Base-by-base conservation (phyloP, 2,797 vertebrate genomes). In the Scolopax rusticola region DNA sequence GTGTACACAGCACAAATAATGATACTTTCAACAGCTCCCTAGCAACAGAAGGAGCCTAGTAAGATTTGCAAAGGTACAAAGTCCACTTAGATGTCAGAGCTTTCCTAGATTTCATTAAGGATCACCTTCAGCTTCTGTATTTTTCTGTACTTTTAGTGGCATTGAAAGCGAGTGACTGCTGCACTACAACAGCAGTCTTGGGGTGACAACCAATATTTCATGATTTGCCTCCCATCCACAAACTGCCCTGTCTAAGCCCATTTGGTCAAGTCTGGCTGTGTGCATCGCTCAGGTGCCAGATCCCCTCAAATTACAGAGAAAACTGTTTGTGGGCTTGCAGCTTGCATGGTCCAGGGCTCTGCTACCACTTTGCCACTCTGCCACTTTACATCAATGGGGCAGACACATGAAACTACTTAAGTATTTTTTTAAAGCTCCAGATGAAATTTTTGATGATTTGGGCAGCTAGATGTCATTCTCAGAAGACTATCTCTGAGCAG, bases 21-120 rank as follows among this genome's bases (percentile, higher is more conserved):
- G 19, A 33, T 38, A 84, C 83, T 88, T 90, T 78, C 79, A 90
- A 30, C 30, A 73, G 19, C 77, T 68, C 54, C 57, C 71, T 64
- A 91, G 92, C 53, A 79, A 92, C 43, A 38, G 51, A 75, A 69
- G 48, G 16, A 79, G 36, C 18, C 47, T 54, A 74, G 27, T 30
- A 69, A 89, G 71, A 47, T 91, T 87, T 91, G 59, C 28, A 92
- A 80, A 91, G 9, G 38, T 61, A 57, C 27, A 77, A 83, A 93
- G 90, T 12, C 5, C 4, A 54, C 38, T 84, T 73, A 54, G 32
- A 59, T 45, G 32, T 87, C 48, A 83, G 63, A 90, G 21, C 15
- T 75, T 88, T 90, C 45, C 50, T 48, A 74, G 57, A 51, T 83
- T 59, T 84, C 30, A 23, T 89, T 84, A 87, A 92, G 67, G 67